Evolutionary conservation across 1,140 invertebrate genomes (phyloP).

Genomic region (Platorchestia sp.): DNA sequence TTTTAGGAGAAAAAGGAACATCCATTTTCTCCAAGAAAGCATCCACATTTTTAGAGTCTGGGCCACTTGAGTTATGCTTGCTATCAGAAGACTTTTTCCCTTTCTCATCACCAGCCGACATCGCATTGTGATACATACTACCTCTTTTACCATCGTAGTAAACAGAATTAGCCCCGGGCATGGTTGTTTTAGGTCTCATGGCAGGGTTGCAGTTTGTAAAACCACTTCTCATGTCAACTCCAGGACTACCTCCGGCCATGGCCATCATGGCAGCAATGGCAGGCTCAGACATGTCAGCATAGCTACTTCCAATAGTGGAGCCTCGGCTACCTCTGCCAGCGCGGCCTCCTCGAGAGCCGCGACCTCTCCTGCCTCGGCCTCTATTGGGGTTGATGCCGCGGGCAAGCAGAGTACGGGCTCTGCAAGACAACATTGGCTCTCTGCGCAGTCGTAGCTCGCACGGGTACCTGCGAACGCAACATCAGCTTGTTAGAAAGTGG

Average conservation of each 20-base stretch:
- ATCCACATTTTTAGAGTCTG: not conserved
- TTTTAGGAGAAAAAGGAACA: constrained; percentile 20
- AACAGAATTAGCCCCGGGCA: not conserved
- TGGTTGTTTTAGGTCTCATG: constrained; percentile 5
- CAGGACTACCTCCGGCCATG: constrained; percentile 25
- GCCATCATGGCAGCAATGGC: constrained; percentile 50
- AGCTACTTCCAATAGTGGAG: not conserved
- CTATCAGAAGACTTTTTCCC: not conserved
- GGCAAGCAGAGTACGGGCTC: constrained; percentile 69
- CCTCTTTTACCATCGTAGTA: constrained; percentile 7
- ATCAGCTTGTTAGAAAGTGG: not conserved
- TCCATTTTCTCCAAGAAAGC: constrained; percentile 4
- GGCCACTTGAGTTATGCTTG: not conserved
- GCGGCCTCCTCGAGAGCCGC: constrained; percentile 58
- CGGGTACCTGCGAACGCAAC: constrained; percentile 72
- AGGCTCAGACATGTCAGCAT: not conserved
- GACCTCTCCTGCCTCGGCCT: constrained; percentile 60
- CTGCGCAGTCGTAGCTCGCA: constrained; percentile 88
- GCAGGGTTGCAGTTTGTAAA: not conserved
- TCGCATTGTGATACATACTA: not conserved
- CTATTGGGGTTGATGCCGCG: constrained; percentile 64
- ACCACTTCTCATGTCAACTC: constrained; percentile 18
- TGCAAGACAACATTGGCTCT: constrained; percentile 85
- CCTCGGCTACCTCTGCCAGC: constrained; percentile 58
- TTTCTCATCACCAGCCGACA: constrained; percentile 48